Evolutionary conservation across 2,113 vertebrate genomes (phyloP).

Genomic region (Lepidothrix coronata): DNA sequence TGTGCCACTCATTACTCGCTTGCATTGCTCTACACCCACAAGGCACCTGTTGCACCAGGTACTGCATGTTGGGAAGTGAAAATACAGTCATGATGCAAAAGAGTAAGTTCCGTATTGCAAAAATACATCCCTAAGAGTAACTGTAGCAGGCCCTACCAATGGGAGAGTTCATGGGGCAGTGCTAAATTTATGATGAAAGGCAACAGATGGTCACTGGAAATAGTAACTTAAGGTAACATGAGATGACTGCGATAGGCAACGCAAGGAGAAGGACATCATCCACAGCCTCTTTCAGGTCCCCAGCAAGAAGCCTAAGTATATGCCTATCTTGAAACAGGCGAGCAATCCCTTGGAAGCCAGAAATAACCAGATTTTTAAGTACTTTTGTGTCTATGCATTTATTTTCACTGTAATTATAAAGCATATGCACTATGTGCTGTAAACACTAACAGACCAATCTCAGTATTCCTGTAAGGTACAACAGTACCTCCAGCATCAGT

Average conservation of each 20-base stretch:
- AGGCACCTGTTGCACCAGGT: background rate
- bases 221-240: background rate
- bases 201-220: background rate
- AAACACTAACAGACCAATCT: background rate
- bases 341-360: slow-evolving; percentile 2
- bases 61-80: background rate
- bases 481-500: background rate
- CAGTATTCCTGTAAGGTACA: background rate
- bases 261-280: background rate
- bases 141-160: background rate
- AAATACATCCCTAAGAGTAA: background rate
- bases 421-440: background rate
- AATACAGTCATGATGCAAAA: background rate
- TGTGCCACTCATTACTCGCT: background rate
- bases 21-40: background rate
- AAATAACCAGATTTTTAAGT: background rate
- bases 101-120: background rate
- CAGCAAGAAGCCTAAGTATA: background rate
- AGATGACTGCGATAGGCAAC: background rate
- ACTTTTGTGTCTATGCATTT: background rate
- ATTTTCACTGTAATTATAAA: background rate
- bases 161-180: background rate
- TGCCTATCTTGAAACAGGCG: background rate
- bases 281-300: background rate
- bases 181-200: background rate